Conservation (phyloP, 2,797 vertebrate species). For the Melanotaenia maccullochi region DNA sequence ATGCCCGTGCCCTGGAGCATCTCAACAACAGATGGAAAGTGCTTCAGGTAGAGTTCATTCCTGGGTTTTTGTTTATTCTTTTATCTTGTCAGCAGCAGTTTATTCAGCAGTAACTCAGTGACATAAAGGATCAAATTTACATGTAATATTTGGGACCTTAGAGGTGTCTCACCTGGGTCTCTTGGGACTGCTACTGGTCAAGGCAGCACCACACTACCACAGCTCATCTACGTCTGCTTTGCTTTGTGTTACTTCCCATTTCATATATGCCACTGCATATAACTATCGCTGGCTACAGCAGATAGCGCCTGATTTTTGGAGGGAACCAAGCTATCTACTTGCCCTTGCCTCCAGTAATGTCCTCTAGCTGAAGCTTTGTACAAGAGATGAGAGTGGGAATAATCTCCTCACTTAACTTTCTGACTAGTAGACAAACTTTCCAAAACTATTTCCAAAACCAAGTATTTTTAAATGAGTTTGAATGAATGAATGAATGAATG, state of each 20-base stretch:
- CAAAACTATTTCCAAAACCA: neutral
- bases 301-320: neutral
- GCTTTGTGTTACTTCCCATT: no score
- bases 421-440: neutral
- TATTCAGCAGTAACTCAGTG: slow-evolving; percentile 27
- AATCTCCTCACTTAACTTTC: neutral
- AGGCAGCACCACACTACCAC: neutral
- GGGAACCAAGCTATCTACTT: neutral
- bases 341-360: neutral
- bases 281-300: neutral
- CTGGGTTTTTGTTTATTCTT: slow-evolving; percentile 16
- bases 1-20: slow-evolving; percentile 91
- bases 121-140: slow-evolving; percentile 7
- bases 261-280: neutral
- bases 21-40: slow-evolving; percentile 96
- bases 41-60: slow-evolving; percentile 87
- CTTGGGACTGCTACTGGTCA: neutral
- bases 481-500: no score
- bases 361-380: neutral
- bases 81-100: slow-evolving; percentile 38
- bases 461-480: neutral
- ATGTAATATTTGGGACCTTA: slow-evolving; percentile 16
- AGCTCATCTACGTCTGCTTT: no score
- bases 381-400: neutral
- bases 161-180: neutral